Evolutionary conservation across 2,797 vertebrate species (phyloP).

Genomic region (Monodelphis domestica): DNA sequence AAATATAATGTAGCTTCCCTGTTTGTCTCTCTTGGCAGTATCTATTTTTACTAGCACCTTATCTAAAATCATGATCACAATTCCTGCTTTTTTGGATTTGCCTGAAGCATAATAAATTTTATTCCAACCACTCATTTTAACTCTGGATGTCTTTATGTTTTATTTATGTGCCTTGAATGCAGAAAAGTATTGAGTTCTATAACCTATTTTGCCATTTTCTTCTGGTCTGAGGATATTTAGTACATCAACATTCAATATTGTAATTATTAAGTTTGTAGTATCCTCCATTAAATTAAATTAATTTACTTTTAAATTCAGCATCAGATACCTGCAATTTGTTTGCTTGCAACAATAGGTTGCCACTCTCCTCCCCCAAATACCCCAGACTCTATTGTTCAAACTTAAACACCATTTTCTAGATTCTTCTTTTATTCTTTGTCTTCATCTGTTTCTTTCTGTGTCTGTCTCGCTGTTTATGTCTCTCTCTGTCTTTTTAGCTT

Average conservation of each 20-base stretch:
- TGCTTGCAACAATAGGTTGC: neutral
- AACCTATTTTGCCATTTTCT: neutral
- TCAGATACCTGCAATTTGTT: neutral
- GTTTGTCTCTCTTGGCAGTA: neutral
- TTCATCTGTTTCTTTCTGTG: neutral
- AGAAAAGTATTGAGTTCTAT: neutral
- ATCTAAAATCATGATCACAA: neutral
- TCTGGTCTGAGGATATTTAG: neutral
- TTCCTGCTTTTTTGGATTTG: neutral
- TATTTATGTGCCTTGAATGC: neutral
- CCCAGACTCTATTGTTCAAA: neutral
- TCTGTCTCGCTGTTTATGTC: neutral
- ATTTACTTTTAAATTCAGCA: neutral
- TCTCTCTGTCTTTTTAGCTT: neutral
- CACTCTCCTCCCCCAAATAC: neutral
- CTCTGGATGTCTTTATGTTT: neutral
- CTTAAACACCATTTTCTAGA: neutral
- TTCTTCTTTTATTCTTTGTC: neutral
- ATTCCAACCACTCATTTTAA: neutral
- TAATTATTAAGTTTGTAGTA: neutral
- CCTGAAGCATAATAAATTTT: neutral
- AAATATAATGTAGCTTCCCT: neutral
- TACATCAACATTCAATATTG: neutral
- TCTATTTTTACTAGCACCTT: neutral
- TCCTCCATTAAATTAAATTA: neutral